A percentile compares a stretch with the other conserved stretches of the same genome.
Evolutionary conservation across 2,888 invertebrate species (phyloP).

Genomic region (Leptinotarsa peninsularis): DNA sequence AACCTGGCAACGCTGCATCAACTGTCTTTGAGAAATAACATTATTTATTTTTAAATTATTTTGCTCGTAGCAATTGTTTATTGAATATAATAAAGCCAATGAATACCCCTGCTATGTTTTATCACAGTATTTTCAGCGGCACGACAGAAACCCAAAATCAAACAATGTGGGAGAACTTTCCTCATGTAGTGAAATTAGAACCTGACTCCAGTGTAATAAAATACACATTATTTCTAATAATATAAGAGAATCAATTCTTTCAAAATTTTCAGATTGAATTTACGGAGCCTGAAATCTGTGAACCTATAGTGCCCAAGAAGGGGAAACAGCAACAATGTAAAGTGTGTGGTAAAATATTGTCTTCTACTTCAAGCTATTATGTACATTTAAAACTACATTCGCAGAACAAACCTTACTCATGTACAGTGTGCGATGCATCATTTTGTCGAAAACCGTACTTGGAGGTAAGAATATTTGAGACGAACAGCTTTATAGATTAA

Average conservation of each 20-base stretch:
- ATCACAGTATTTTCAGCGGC: conserved; percentile 42
- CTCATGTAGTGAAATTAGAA: background rate
- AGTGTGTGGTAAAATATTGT: conserved; percentile 81
- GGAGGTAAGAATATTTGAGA: conserved; percentile 65
- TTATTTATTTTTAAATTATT: background rate
- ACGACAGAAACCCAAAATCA: conserved; percentile 23
- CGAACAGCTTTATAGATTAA: background rate
- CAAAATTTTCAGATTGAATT: conserved; percentile 26
- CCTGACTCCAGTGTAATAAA: background rate
- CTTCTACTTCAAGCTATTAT: conserved; percentile 82
- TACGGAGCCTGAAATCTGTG: conserved; percentile 19
- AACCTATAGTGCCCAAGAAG: conserved; percentile 63
- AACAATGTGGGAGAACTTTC: background rate
- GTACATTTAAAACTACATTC: conserved; percentile 88
- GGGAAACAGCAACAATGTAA: conserved; percentile 82
- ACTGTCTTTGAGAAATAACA: background rate
- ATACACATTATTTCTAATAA: background rate
- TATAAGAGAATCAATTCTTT: background rate
- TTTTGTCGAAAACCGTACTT: conserved; percentile 85
- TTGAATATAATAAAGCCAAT: conserved; percentile 18
- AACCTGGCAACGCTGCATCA: too few species aligned
- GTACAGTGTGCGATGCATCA: conserved; percentile 81
- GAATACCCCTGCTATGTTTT: conserved; percentile 41
- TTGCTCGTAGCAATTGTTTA: background rate
- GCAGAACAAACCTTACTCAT: conserved; percentile 83